These are phyloP conservation scores for Dasypolia templi DNA, from an alignment of 2,888 invertebrate genomes.

Conservation along the genomic window DNA sequence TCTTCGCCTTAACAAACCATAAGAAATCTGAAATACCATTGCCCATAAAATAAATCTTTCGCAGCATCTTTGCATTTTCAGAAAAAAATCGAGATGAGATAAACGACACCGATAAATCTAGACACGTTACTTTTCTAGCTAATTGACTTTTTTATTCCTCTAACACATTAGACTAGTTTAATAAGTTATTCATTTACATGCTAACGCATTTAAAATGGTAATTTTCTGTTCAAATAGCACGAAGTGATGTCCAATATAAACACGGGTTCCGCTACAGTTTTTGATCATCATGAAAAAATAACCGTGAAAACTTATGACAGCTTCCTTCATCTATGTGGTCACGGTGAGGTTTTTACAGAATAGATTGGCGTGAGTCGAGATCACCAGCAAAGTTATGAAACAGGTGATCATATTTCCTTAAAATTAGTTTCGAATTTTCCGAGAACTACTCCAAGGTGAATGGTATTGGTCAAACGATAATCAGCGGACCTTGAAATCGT, in stretches of 20 bases:
- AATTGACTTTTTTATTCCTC: constrained; percentile 60
- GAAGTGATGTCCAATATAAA: constrained; percentile 21
- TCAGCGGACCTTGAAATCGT: not conserved
- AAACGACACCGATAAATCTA: constrained; percentile 55
- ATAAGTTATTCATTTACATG: constrained; percentile 60
- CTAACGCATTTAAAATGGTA: constrained; percentile 53
- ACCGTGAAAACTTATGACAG: too few species aligned
- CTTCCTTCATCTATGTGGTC: not conserved
- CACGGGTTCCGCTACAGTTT: constrained; percentile 5
- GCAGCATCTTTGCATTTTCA: constrained; percentile 14
- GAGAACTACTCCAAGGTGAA: not conserved
- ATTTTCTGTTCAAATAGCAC: constrained; percentile 35
- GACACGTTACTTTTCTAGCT: constrained; percentile 54
- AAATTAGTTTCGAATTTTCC: not conserved
- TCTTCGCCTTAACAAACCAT: not conserved
- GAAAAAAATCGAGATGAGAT: constrained; percentile 42
- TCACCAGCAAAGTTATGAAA: not conserved
- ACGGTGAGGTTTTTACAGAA: not conserved
- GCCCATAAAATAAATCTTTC: constrained; percentile 14
- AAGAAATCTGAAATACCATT: constrained; percentile 36
- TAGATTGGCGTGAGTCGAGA: not conserved
- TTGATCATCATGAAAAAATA: too few species aligned
- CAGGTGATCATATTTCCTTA: not conserved
- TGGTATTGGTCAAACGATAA: not conserved
- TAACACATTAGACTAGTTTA: constrained; percentile 51